phyloP scores from a whole-genome alignment of 2,113 vertebrate species.

The Hemiscyllium ocellatum region DNA sequence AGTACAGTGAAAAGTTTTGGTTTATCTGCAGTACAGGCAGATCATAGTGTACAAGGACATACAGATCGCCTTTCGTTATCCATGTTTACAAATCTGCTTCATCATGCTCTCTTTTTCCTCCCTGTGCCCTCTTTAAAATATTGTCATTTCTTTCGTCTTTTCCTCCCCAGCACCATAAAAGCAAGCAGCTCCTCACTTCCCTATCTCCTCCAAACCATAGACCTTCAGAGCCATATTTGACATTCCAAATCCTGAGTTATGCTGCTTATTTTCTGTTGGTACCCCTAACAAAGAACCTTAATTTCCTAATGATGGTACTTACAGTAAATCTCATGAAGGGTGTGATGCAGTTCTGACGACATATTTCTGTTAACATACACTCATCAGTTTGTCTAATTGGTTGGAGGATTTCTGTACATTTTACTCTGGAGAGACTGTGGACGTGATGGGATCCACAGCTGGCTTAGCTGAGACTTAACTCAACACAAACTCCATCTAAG shows the following conservation, averaged over 20 bases:
- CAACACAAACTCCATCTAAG: not conserved
- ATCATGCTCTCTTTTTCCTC: not conserved
- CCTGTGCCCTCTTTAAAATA: not conserved
- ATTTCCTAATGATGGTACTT: not conserved
- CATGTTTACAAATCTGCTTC: not conserved
- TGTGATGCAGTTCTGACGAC: not conserved
- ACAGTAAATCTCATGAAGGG: not conserved
- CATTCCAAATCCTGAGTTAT: not conserved
- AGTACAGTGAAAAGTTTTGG: too few species aligned
- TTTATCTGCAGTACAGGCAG: too few species aligned
- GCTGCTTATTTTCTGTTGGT: not conserved
- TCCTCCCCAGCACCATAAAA: not conserved
- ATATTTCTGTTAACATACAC: not conserved
- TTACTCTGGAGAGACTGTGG: not conserved
- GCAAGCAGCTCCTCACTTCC: not conserved
- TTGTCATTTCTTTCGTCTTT: not conserved
- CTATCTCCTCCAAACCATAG: not conserved
- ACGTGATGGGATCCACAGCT: too few species aligned
- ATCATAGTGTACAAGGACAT: too few species aligned
- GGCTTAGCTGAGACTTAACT: not conserved
- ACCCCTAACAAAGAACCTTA: too few species aligned
- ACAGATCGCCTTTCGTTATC: not conserved
- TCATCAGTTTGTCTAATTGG: not conserved
- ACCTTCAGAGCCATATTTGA: not conserved
- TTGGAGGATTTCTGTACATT: not conserved